These are phyloP conservation scores for Ophion ventricosus DNA, from an alignment of 2,888 invertebrate genomes.

Conservation along the genomic window DNA sequence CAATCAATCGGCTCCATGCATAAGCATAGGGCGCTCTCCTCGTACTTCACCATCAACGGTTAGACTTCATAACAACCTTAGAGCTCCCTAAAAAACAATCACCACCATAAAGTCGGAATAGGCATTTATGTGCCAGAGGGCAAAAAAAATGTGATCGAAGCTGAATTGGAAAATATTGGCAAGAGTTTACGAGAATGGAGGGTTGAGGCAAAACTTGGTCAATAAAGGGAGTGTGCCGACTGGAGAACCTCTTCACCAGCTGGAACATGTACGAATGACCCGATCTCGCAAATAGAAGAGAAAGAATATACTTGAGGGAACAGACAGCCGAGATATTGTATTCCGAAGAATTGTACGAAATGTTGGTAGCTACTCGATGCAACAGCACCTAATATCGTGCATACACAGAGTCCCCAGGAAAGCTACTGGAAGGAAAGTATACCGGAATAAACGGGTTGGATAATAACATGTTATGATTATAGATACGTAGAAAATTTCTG, in stretches of 20 bases:
- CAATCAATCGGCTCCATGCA: no score
- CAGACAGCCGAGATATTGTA: conserved; percentile 45
- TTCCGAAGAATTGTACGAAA: conserved; percentile 31
- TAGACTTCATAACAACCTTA: no score
- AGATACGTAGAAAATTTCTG: conserved; percentile 7
- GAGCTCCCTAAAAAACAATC: background rate
- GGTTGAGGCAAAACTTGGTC: conserved; percentile 47
- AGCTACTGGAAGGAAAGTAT: background rate
- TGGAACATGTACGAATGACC: conserved; percentile 17
- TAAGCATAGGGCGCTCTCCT: no score
- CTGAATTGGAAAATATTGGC: conserved; percentile 63
- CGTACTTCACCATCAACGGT: no score
- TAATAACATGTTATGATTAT: conserved; percentile 24
- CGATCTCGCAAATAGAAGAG: conserved; percentile 26
- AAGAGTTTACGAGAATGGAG: conserved; percentile 49
- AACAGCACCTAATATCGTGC: conserved; percentile 14
- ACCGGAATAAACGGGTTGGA: conserved; percentile 3
- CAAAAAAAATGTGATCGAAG: conserved; percentile 17
- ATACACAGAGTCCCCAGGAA: background rate
- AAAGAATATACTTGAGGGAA: conserved; percentile 32
- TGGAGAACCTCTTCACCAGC: conserved; percentile 27
- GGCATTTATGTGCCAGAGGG: conserved; percentile 10
- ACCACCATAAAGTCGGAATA: conserved; percentile 2
- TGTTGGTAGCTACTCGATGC: conserved; percentile 27
- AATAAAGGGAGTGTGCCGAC: conserved; percentile 44